Evolutionary conservation across 64 coral and sea anemone genomes (phyloP), one percentile per base, ranked within the genome.

Genomic region (Pocillopora damicornis): DNA sequence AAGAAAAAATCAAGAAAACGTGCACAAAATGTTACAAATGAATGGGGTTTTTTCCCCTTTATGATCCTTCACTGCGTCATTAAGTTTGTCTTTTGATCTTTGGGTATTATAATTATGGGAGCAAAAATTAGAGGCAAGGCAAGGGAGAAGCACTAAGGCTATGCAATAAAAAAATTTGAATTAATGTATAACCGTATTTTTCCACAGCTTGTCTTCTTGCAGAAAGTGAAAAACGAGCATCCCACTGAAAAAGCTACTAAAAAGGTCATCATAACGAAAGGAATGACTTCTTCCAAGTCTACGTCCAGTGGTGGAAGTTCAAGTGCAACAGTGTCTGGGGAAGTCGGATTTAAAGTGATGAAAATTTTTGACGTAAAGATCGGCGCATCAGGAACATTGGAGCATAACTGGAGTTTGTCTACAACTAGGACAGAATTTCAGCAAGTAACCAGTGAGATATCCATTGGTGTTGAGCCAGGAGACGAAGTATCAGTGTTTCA

Each of bases 401-500:
- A 25, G 0, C 75, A 18, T 18, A 30, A 87, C 74, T 87, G 85
- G 85, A 73, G 51, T 11, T 22, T 23, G 36, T 75, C 69, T 16
- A 75, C 85, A 0, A 36, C 51, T 0, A 12, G 20, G 30, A 60
- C 45, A 0, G 30, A 22, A 15, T 14, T 59, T 35, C 18, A 56
- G 8, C 22, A 73, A 59, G 51, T 60, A 1, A 87, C 7, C 0
- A 42, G 75, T 13, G 45, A 87, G 75, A 56, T 75, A 4, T 56
- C 69, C 22, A 37, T 87, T 11, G 15, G 18, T 13, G 85, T 87
- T 1, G 8, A 87, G 8, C 71, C 71, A 1, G 85, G 85, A 59
- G 71, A 87, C 58, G 59, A 58, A 56, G 69, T 75, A 2, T 59
- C 11, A 5, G 85, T 87, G 45, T 87, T 13, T 35, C 85, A 87